These are phyloP conservation scores for Drosophila lowei DNA, from an alignment of 1,140 invertebrate species.

Conservation along the genomic window DNA sequence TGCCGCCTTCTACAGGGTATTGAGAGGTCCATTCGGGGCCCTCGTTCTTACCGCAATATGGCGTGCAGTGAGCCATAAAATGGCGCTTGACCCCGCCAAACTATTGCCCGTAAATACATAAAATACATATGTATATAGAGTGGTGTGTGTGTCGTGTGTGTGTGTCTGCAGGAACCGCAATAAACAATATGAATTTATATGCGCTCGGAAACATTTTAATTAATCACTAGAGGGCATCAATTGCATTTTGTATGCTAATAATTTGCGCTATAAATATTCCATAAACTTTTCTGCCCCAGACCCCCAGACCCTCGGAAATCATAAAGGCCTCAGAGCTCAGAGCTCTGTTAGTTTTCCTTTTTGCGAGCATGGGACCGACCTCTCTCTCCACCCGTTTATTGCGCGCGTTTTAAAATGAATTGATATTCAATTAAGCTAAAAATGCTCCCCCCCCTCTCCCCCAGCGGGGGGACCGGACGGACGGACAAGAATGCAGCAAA, in stretches of 20 bases:
- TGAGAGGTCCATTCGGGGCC: not conserved
- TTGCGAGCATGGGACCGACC: no score
- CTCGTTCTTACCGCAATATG: constrained; percentile 22
- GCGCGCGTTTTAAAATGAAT: constrained; percentile 64
- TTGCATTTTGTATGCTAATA: constrained; percentile 79
- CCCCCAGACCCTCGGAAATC: not conserved
- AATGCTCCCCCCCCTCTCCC: constrained; percentile 3
- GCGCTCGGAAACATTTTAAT: constrained; percentile 78
- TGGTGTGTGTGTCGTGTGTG: constrained; percentile 25
- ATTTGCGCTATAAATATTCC: constrained; percentile 76
- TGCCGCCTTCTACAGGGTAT: not conserved
- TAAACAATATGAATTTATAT: constrained; percentile 79
- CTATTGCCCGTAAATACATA: not conserved
- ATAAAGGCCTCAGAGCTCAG: constrained; percentile 14
- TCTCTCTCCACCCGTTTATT: constrained; percentile 7
- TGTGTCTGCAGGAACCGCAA: constrained; percentile 40
- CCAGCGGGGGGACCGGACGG: constrained; percentile 3
- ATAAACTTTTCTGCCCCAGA: constrained; percentile 32
- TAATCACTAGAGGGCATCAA: constrained; percentile 80
- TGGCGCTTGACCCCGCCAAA: constrained; percentile 43
- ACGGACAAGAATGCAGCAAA: constrained; percentile 49
- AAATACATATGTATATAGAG: not conserved
- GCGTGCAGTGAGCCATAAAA: constrained; percentile 48
- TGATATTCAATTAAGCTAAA: constrained; percentile 79
- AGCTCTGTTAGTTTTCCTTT: constrained; percentile 13